Conservation (phyloP, 2,113 vertebrate genomes). For the Lepisosteus oculatus region DNA sequence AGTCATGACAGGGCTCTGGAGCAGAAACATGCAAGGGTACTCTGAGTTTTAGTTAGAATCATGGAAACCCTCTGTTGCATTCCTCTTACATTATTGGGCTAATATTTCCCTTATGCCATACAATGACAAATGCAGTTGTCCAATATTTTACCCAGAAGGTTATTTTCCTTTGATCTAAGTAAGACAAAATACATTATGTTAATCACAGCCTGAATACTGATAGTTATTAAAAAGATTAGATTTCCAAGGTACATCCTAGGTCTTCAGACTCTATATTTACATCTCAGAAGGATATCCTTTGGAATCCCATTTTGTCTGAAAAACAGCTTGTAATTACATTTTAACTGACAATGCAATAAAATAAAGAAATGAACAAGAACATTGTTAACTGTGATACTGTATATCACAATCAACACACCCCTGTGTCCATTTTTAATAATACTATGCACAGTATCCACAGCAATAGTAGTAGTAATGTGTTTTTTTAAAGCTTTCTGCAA, state of each 20-base stretch:
- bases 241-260: not conserved
- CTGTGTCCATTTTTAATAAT: too few species aligned
- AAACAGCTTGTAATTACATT: too few species aligned
- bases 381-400: too few species aligned
- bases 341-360: too few species aligned
- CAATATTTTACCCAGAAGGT: not conserved
- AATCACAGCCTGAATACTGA: not conserved
- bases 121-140: not conserved
- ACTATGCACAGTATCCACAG: too few species aligned
- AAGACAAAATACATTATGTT: not conserved
- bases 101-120: not conserved
- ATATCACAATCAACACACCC: too few species aligned
- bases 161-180: not conserved
- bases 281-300: not conserved
- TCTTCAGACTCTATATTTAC: not conserved
- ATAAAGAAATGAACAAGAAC: too few species aligned
- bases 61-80: not conserved
- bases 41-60: not conserved
- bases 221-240: not conserved
- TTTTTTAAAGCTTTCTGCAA: too few species aligned
- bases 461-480: too few species aligned
- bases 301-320: too few species aligned
- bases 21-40: not conserved
- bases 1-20: not conserved
- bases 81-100: not conserved